Conservation (phyloP, 2,888 invertebrate species). For the Parnassius smintheus region DNA sequence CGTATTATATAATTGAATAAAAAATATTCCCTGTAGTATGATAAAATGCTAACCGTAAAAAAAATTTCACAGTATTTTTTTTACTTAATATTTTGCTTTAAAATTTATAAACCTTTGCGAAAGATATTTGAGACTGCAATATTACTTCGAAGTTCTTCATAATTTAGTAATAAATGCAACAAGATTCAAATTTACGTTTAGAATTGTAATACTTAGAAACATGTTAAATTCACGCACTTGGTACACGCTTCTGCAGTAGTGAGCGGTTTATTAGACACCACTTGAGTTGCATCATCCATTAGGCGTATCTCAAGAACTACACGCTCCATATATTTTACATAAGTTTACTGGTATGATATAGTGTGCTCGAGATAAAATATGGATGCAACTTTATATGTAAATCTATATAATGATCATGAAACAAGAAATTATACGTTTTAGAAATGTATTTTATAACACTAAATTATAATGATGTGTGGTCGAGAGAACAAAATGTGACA, state of each 20-base stretch:
- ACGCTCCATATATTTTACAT: conserved; percentile 1
- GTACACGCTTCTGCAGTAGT: conserved; percentile 14
- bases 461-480: too few relatives aligned
- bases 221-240: conserved; percentile 32
- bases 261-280: conserved; percentile 32
- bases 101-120: neutral
- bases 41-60: too few relatives aligned
- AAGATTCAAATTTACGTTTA: conserved; percentile 29
- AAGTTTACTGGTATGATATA: neutral
- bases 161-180: neutral
- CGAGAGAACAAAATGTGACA: too few relatives aligned
- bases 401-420: neutral
- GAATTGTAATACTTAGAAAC: conserved; percentile 30
- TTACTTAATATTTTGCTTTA: neutral
- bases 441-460: too few relatives aligned
- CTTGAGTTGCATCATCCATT: conserved; percentile 36
- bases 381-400: neutral
- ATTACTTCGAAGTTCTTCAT: too few relatives aligned
- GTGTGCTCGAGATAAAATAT: too few relatives aligned
- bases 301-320: conserved; percentile 28
- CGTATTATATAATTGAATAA: too few relatives aligned
- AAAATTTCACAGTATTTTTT: too few relatives aligned
- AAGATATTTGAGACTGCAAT: too few relatives aligned
- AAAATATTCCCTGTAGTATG: too few relatives aligned
- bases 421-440: too few relatives aligned